A percentile compares a stretch with the other conserved stretches of the same genome.
phyloP scores from a whole-genome alignment of 2,888 invertebrate genomes.

The Nephrotoma appendiculata region DNA sequence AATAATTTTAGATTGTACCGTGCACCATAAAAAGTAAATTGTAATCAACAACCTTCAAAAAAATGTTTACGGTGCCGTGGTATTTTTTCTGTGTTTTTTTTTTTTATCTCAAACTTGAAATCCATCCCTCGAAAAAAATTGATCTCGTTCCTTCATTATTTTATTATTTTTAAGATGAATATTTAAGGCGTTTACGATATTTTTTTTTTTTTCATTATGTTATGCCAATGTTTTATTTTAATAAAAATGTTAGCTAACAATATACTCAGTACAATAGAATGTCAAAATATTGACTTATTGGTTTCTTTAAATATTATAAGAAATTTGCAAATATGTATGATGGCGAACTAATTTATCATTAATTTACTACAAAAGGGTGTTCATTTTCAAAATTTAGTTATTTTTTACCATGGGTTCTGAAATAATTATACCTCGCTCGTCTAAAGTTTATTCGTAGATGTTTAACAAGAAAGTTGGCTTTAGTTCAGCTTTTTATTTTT shows the following conservation, averaged over 20 bases:
- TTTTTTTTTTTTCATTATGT: not conserved
- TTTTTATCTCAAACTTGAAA: not conserved
- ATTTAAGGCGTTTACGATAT: not conserved
- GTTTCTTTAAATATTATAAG: no score
- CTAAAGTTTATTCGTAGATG: no score
- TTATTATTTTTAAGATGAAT: not conserved
- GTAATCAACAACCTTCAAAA: not conserved
- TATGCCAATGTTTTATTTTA: not conserved
- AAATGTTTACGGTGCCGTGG: not conserved
- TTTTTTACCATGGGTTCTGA: no score
- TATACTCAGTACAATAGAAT: not conserved
- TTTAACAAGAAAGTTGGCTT: no score
- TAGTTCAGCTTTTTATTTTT: no score
- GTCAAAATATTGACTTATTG: not conserved
- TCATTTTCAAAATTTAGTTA: no score
- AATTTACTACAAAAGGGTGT: no score
- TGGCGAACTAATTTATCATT: no score
- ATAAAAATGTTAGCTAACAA: not conserved
- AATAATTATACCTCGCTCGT: no score
- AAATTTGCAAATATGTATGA: no score
- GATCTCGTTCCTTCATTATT: not conserved
- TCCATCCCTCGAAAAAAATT: not conserved
- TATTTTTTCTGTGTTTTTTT: not conserved
- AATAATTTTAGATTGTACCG: not conserved
- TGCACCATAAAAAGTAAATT: not conserved